phyloP scores from a whole-genome alignment of 2,888 invertebrate species.

The Epistrophella euchroma region DNA sequence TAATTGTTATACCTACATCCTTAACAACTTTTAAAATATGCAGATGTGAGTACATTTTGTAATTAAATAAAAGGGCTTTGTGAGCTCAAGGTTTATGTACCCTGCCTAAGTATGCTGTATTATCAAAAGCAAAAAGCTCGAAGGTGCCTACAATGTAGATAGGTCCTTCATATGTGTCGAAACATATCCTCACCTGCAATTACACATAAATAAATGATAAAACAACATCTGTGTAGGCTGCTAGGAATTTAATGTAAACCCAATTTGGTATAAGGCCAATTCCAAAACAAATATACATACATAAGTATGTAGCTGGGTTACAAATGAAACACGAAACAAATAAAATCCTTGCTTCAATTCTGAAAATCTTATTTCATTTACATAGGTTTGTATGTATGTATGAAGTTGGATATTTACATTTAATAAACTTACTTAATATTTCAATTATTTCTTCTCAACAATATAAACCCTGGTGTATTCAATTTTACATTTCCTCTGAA shows the following conservation, averaged over 20 bases:
- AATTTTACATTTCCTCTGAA: not conserved
- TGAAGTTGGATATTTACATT: not conserved
- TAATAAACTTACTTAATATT: constrained; percentile 11
- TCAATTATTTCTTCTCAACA: constrained; percentile 10
- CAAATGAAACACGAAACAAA: not conserved
- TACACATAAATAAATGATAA: not conserved
- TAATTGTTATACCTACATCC: too few species aligned
- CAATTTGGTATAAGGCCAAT: not conserved
- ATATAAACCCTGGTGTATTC: not conserved
- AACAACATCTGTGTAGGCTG: not conserved
- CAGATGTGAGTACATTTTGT: too few species aligned
- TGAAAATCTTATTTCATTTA: not conserved
- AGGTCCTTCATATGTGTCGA: too few species aligned
- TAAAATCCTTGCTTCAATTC: not conserved
- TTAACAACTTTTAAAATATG: too few species aligned
- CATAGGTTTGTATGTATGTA: too few species aligned
- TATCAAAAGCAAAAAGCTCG: too few species aligned
- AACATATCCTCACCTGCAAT: not conserved
- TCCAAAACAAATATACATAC: not conserved
- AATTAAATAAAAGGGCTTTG: too few species aligned
- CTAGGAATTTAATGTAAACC: not conserved
- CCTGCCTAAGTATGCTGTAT: too few species aligned
- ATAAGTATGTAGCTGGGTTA: too few species aligned
- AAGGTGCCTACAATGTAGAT: too few species aligned
- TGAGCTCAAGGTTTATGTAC: too few species aligned